These are phyloP conservation scores for Acromyrmex echinatior DNA, from an alignment of 1,140 invertebrate species.

Conservation along the genomic window DNA sequence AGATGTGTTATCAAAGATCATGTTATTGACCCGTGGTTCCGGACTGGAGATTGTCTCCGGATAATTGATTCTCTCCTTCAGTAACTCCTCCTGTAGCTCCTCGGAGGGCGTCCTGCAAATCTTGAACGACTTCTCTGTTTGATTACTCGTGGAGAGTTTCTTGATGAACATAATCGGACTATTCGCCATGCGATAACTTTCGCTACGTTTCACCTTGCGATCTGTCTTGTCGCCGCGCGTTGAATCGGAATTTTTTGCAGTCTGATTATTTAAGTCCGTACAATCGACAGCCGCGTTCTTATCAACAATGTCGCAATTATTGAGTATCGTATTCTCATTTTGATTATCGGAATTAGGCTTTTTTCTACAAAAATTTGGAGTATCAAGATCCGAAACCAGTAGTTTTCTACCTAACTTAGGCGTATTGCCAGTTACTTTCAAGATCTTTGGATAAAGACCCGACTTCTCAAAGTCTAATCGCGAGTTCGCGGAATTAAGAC, in stretches of 20 bases:
- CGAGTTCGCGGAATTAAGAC: constrained; percentile 10
- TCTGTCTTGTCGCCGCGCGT: constrained; percentile 47
- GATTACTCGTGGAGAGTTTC: constrained; percentile 79
- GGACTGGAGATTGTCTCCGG: constrained; percentile 88
- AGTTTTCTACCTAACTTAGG: constrained; percentile 82
- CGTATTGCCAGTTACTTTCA: constrained; percentile 78
- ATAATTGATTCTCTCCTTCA: constrained; percentile 90
- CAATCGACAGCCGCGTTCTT: constrained; percentile 9
- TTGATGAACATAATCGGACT: constrained; percentile 88
- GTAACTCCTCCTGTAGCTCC: constrained; percentile 88
- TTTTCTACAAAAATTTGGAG: constrained; percentile 71
- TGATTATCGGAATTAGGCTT: background rate
- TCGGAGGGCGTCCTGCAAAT: constrained; percentile 86
- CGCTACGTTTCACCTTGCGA: constrained; percentile 92
- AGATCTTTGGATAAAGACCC: constrained; percentile 71
- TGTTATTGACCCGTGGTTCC: constrained; percentile 82
- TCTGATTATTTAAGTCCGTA: constrained; percentile 20
- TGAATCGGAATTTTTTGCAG: constrained; percentile 46
- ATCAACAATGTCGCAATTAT: background rate
- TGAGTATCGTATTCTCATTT: background rate
- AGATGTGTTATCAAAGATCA: constrained; percentile 72
- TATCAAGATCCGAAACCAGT: constrained; percentile 80
- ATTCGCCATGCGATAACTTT: constrained; percentile 95
- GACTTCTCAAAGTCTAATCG: constrained; percentile 67
- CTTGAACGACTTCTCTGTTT: constrained; percentile 79